Percentiles rank a stretch among this genome's conserved stretches.
Evolutionary conservation across 2,113 vertebrate genomes (phyloP).

Genomic region (Mixornis gularis): DNA sequence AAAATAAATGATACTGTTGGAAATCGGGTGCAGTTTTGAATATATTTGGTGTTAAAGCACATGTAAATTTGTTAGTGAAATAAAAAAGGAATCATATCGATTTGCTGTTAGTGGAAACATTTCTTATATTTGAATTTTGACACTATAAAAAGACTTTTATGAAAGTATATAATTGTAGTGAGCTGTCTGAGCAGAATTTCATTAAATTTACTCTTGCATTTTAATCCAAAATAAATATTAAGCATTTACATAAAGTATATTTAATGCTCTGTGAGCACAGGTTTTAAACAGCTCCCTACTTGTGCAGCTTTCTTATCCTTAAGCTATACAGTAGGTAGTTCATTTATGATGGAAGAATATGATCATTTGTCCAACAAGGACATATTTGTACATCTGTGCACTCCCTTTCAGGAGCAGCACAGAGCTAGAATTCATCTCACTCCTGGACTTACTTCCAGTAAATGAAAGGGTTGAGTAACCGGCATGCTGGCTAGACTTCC

Average conservation of each 20-base stretch:
- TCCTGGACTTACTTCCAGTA: conserved; percentile 71
- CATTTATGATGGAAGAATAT: conserved; percentile 79
- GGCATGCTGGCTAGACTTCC: conserved; percentile 75
- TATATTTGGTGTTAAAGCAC: conserved; percentile 15
- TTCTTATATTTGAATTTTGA: conserved; percentile 44
- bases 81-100: not conserved
- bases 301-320: conserved; percentile 65
- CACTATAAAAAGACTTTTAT: conserved; percentile 29
- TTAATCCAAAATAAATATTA: conserved; percentile 68
- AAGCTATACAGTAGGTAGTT: conserved; percentile 75
- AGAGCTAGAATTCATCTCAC: conserved; percentile 89
- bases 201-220: conserved; percentile 35
- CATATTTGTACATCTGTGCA: conserved; percentile 78
- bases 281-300: conserved; percentile 67
- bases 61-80: not conserved
- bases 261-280: conserved; percentile 56
- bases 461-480: conserved; percentile 86
- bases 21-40: not conserved
- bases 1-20: not conserved
- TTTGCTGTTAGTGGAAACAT: not conserved
- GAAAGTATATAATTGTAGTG: not conserved
- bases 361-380: conserved; percentile 80
- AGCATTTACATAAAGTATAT: conserved; percentile 64
- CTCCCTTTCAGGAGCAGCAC: conserved; percentile 79
- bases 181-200: conserved; percentile 30